Evolutionary conservation across 2,113 vertebrate species (phyloP).

Genomic region (Cyrtonyx montezumae): DNA sequence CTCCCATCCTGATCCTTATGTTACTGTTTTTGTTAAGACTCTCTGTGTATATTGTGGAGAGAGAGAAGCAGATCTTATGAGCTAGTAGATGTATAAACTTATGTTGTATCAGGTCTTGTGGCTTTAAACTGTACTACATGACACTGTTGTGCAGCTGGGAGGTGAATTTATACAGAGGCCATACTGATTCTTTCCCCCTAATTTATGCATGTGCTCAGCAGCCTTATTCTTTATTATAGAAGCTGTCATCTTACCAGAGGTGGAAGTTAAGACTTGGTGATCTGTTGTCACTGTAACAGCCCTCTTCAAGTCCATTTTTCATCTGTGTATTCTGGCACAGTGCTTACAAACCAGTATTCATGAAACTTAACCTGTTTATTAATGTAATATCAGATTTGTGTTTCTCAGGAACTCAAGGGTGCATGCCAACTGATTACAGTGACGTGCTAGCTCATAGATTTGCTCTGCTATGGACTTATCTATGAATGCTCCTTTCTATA

Average conservation of each 20-base stretch:
- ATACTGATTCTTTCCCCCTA: background rate
- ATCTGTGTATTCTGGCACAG: background rate
- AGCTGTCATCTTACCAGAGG: background rate
- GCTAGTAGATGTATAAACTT: background rate
- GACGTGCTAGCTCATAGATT: background rate
- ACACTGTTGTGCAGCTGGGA: background rate
- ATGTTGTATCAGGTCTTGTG: background rate
- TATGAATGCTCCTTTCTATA: background rate
- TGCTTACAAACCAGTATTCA: accelerated
- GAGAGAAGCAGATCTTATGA: background rate
- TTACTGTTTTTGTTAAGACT: background rate
- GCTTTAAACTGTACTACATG: background rate
- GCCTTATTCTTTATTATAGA: background rate
- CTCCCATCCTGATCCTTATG: background rate
- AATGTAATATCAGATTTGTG: background rate
- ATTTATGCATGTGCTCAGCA: background rate
- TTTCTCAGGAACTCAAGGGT: background rate
- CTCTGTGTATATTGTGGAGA: background rate
- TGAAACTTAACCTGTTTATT: background rate
- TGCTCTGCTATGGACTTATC: accelerated
- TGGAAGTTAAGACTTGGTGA: background rate
- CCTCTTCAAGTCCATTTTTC: background rate
- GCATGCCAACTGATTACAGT: background rate
- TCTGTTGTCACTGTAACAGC: background rate
- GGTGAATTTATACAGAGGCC: background rate